Percentiles rank a stretch among this genome's conserved stretches.
phyloP scores from a whole-genome alignment of 2,888 invertebrate genomes.

The Diachrysia chrysitis region DNA sequence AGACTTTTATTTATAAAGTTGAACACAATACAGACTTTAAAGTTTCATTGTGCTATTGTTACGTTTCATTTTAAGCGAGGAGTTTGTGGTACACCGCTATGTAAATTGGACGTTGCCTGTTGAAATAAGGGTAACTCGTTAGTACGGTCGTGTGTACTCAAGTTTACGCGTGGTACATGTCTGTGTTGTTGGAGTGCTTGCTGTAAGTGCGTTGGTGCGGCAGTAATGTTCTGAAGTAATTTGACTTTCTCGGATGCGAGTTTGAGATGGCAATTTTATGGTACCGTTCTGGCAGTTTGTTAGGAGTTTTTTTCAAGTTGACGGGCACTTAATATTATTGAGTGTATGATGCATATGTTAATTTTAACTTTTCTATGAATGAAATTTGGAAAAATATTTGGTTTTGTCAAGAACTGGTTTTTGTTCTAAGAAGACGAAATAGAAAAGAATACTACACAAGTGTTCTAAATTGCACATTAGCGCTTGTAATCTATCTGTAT shows the following conservation, averaged over 20 bases:
- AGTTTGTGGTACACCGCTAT: constrained; percentile 82
- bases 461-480: no score
- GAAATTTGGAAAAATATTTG: no score
- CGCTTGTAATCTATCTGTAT: no score
- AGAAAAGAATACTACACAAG: no score
- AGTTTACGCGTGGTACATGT: constrained; percentile 66
- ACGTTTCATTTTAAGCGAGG: constrained; percentile 83
- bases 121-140: constrained; percentile 78
- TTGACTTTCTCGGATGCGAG: constrained; percentile 39
- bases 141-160: constrained; percentile 70
- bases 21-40: constrained; percentile 81
- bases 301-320: not conserved
- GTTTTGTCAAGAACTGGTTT: no score
- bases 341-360: not conserved
- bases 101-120: constrained; percentile 83
- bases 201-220: constrained; percentile 45
- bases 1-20: constrained; percentile 87
- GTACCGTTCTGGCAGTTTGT: constrained; percentile 12
- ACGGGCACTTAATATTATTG: not conserved
- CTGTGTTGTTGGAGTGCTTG: constrained; percentile 59
- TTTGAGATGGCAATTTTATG: constrained; percentile 39
- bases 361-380: not conserved
- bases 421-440: no score
- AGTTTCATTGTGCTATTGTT: constrained; percentile 87
- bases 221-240: constrained; percentile 50